Evolutionary conservation across 1,140 invertebrate genomes (phyloP).

Genomic region (Bombyx mandarina): DNA sequence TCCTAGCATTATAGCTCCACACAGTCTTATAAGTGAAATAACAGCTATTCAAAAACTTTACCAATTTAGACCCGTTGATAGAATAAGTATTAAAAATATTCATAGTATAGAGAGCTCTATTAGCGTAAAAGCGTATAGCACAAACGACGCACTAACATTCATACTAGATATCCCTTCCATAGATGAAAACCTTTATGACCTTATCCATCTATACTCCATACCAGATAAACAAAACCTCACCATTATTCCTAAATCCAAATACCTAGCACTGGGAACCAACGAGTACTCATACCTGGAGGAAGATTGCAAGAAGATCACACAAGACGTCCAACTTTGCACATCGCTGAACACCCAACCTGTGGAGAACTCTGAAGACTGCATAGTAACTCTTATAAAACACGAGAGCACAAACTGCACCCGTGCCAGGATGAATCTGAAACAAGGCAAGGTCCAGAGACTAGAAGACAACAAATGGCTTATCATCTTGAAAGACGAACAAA

Average conservation of each 20-base stretch:
- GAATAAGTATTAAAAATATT: slow-evolving; percentile 10
- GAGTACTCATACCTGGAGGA: slow-evolving; percentile 21
- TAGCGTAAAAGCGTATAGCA: slow-evolving; percentile 12
- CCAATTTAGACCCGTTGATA: slow-evolving; percentile 3
- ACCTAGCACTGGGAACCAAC: slow-evolving; percentile 20
- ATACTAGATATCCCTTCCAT: slow-evolving; percentile 15
- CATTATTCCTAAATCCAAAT: slow-evolving; percentile 17
- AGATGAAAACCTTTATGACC: slow-evolving; percentile 9
- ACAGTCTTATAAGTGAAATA: slow-evolving; percentile 12
- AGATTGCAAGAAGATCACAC: too few relatives aligned
- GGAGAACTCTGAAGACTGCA: too few relatives aligned
- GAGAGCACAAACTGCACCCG: too few relatives aligned
- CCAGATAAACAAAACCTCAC: slow-evolving; percentile 19
- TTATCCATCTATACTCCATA: slow-evolving; percentile 16
- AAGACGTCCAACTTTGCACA: too few relatives aligned
- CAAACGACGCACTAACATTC: slow-evolving; percentile 11
- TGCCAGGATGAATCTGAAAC: too few relatives aligned
- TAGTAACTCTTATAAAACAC: too few relatives aligned
- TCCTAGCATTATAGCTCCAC: slow-evolving; percentile 15
- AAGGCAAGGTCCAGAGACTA: too few relatives aligned
- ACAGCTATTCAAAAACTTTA: slow-evolving; percentile 14
- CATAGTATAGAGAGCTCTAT: slow-evolving; percentile 15
- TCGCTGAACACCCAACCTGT: too few relatives aligned
- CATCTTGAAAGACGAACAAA: too few relatives aligned
- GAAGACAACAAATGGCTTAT: too few relatives aligned